These are phyloP conservation scores for Ochotona curzoniae DNA, from an alignment of 2,113 vertebrate species.

Conservation along the genomic window DNA sequence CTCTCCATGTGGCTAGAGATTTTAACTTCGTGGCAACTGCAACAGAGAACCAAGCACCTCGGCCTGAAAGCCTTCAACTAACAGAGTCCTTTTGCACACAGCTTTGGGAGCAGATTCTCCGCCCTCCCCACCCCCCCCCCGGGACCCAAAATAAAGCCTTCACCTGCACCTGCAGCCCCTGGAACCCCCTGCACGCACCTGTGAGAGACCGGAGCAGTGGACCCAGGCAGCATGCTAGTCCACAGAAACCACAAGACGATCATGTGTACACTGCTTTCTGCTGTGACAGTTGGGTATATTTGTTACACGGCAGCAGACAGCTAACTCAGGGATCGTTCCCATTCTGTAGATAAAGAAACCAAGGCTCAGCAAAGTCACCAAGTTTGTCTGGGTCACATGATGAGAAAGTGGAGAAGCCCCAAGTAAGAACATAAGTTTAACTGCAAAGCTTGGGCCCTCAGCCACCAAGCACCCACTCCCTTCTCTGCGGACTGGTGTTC, in stretches of 20 bases:
- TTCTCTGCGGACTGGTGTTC: not conserved
- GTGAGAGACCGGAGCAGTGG: not conserved
- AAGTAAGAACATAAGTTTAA: not conserved
- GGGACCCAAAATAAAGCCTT: too few species aligned
- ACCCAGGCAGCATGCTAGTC: not conserved
- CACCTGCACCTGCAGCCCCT: not conserved
- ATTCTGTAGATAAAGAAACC: not conserved
- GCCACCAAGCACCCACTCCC: not conserved
- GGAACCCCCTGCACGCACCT: too few species aligned
- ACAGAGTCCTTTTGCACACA: too few species aligned
- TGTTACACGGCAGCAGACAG: not conserved
- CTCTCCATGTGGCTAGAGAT: too few species aligned
- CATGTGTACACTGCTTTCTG: not conserved
- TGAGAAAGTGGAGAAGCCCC: not conserved
- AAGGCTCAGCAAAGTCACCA: not conserved
- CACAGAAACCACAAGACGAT: not conserved
- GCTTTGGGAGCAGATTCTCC: too few species aligned
- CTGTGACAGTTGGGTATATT: not conserved
- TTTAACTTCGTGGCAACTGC: too few species aligned
- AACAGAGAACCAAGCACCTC: too few species aligned
- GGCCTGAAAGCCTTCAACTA: too few species aligned
- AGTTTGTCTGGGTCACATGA: not conserved
- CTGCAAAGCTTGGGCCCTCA: not conserved
- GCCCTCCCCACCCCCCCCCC: too few species aligned
- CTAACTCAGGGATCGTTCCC: not conserved